These are phyloP conservation scores for Stenurella melanura DNA, from an alignment of 2,888 invertebrate genomes.

Conservation along the genomic window DNA sequence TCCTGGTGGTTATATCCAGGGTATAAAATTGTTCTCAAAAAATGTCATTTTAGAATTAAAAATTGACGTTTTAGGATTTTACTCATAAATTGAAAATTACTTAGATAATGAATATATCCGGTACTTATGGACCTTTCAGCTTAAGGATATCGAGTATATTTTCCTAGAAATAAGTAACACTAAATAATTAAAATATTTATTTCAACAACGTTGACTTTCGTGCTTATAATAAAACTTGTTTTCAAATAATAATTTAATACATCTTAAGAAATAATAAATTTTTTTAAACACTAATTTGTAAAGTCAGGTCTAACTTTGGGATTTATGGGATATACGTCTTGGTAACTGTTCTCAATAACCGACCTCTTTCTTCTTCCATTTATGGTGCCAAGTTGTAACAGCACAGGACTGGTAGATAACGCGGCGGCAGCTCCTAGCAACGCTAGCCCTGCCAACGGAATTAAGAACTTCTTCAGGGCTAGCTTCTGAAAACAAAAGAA, in stretches of 20 bases:
- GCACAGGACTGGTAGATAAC: constrained; percentile 85
- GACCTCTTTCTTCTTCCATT: constrained; percentile 77
- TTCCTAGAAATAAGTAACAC: too few species aligned
- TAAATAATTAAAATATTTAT: too few species aligned
- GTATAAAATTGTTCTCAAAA: too few species aligned
- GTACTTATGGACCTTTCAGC: too few species aligned
- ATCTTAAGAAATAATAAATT: background rate
- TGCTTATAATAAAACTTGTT: too few species aligned
- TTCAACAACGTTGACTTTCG: too few species aligned
- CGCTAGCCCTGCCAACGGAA: constrained; percentile 87
- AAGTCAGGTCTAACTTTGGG: constrained; percentile 8
- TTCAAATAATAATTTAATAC: background rate
- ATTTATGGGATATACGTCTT: constrained; percentile 10
- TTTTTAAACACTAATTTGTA: background rate
- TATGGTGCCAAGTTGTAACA: constrained; percentile 85
- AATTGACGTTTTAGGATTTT: too few species aligned
- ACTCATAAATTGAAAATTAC: too few species aligned
- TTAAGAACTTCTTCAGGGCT: constrained; percentile 78
- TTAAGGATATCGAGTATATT: too few species aligned
- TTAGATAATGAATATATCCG: too few species aligned
- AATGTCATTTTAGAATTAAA: too few species aligned
- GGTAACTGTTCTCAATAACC: background rate
- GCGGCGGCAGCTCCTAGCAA: constrained; percentile 86
- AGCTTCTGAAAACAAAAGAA: constrained; percentile 74
- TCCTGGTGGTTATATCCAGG: too few species aligned